Evolutionary conservation across 2,113 vertebrate species (phyloP).

Genomic region (Gambusia affinis): DNA sequence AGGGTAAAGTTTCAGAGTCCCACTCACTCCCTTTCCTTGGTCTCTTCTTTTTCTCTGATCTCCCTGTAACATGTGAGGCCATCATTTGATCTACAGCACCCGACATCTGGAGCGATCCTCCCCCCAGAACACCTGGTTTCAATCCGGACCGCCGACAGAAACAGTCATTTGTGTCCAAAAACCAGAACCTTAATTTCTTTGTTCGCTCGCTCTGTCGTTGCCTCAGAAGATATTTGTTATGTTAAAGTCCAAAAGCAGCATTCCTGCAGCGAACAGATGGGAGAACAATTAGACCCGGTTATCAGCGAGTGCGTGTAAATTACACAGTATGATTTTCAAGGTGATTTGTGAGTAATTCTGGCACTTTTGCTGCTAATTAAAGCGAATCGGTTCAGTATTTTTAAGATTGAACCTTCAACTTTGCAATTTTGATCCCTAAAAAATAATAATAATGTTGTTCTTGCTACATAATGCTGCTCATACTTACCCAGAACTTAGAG

Average conservation of each 20-base stretch:
- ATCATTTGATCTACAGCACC: constrained; percentile 75
- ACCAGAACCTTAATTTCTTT: constrained; percentile 28
- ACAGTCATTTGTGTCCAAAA: constrained; percentile 69
- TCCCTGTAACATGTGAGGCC: constrained; percentile 58
- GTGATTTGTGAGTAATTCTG: constrained; percentile 38
- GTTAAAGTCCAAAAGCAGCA: constrained; percentile 42
- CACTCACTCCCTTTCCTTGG: neutral
- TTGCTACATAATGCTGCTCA: neutral
- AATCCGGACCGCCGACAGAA: constrained; percentile 77
- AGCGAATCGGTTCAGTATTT: constrained; percentile 48
- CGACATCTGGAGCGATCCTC: constrained; percentile 72
- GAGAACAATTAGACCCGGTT: constrained; percentile 48
- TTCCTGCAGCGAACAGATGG: constrained; percentile 39
- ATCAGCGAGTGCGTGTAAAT: constrained; percentile 44
- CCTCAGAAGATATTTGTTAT: constrained; percentile 68
- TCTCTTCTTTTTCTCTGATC: constrained; percentile 52
- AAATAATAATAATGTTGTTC: constrained; percentile 33
- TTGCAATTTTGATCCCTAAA: constrained; percentile 25
- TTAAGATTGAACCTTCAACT: constrained; percentile 27
- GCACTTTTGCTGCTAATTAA: constrained; percentile 34
- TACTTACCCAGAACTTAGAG: neutral
- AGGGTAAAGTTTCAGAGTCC: constrained; percentile 3
- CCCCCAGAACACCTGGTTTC: constrained; percentile 79
- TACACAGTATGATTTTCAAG: constrained; percentile 37
- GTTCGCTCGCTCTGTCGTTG: constrained; percentile 31